A percentile compares a stretch with the other conserved stretches of the same genome.
These are phyloP conservation scores for Cheumatopsyche charites DNA, from an alignment of 1,140 invertebrate species.

Conservation along the genomic window DNA sequence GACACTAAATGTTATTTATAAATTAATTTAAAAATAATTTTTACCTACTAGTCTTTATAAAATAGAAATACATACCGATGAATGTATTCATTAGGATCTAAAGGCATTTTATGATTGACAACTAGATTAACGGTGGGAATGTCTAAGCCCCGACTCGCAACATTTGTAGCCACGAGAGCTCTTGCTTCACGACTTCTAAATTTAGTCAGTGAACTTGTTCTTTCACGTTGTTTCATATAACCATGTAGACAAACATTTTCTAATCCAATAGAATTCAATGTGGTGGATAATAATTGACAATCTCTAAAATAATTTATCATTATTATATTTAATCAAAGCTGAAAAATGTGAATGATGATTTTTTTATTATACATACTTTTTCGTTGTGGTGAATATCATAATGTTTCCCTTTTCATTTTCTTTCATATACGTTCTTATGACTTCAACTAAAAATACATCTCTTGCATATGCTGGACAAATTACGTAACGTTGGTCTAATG, in stretches of 20 bases:
- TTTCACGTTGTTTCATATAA: constrained; percentile 82
- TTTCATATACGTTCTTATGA: constrained; percentile 78
- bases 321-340: background rate
- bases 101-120: constrained; percentile 92
- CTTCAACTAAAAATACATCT: constrained; percentile 92
- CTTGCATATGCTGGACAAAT: constrained; percentile 87
- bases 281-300: constrained; percentile 85
- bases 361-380: constrained; percentile 72
- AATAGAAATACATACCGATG: constrained; percentile 65
- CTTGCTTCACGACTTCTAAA: constrained; percentile 87
- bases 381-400: constrained; percentile 93
- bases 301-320: constrained; percentile 62
- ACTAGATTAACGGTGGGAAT: constrained; percentile 91
- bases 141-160: constrained; percentile 91
- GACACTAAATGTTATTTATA: constrained; percentile 66
- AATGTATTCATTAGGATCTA: constrained; percentile 91
- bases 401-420: constrained; percentile 78
- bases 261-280: constrained; percentile 84
- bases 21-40: background rate
- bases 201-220: constrained; percentile 76
- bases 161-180: constrained; percentile 95
- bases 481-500: constrained; percentile 88
- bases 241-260: constrained; percentile 86
- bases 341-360: constrained; percentile 45
- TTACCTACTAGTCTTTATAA: background rate